Evolutionary conservation across 30 jellyfish, hydroid and myxozoan genomes (phyloP).

Genomic region (Catostylus mosaicus): DNA sequence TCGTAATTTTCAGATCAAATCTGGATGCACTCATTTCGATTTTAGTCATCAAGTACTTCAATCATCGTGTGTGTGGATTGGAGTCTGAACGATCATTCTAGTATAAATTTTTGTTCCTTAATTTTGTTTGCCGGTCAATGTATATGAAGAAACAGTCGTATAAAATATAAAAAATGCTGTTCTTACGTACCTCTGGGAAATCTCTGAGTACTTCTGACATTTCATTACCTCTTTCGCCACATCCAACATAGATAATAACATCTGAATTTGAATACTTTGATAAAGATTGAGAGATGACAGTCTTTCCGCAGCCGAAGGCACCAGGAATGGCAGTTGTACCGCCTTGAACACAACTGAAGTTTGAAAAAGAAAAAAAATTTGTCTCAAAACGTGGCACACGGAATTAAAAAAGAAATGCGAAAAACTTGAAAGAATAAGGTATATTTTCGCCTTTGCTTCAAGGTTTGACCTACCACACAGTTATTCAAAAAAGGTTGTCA

Average conservation of each 20-base stretch:
- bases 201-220: conserved; percentile 99
- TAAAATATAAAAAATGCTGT: neutral
- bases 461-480: no score
- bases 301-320: conserved; percentile 99
- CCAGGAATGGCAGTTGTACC: conserved; percentile 99
- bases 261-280: conserved; percentile 99
- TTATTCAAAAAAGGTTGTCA: no score
- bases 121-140: no score
- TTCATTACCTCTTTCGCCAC: conserved; percentile 99
- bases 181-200: conserved; percentile 88
- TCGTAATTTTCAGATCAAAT: no score
- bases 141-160: neutral
- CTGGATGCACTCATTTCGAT: no score
- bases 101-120: no score
- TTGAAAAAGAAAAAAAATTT: no score
- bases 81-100: no score
- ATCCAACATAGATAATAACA: conserved; percentile 96
- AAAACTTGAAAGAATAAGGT: neutral
- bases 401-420: neutral
- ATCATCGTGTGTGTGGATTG: no score
- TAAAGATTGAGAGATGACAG: conserved; percentile 97
- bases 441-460: no score
- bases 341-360: conserved; percentile 96
- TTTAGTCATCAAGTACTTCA: no score
- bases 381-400: no score